Evolutionary conservation across 1,140 invertebrate species (phyloP), one percentile per base, ranked within the genome.

Genomic region (Drosophila quadrilineata): DNA sequence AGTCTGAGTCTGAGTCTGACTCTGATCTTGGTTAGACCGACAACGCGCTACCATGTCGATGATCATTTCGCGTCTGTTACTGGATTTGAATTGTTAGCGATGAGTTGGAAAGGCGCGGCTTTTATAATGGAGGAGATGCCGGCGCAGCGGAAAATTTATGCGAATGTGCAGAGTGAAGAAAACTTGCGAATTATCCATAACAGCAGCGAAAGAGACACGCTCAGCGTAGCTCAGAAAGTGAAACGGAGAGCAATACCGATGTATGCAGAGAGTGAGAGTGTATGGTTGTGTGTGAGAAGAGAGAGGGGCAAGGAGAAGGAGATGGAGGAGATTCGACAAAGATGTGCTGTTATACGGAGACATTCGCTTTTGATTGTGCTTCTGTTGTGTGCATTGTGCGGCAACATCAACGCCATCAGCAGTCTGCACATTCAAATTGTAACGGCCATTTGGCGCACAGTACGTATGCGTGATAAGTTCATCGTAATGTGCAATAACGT

Each of bases 101-200:
- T 66, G 60, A 73, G 68, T 64, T 67, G 63, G 62, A 38, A 36
- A 63, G 43, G 45, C 36, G 74, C 41, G 70, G 75, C 85, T 88
- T 88, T 88, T 88, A 88, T 88, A 88, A 87, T 79, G 52, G 71
- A 58, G 60, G 16, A 40, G 50, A 65, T 43, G 38, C 60, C 76
- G 82, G 53, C 54, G 73, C 80, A 82, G 82, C 82, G 82, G 72
- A 87, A 82, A 87, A 87, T 85, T 79, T 85, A 85, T 85, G 79
- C 79, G 79, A 75, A 75, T 75, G 54, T 71, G 45, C 35, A 31
- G 48, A 38, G 56, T 24, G 58, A 80, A 64, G 66, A 64, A 57
- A 69, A 54, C 33, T 33, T 29, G 56, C 40, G 54, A 58, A 59
- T 59, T 59, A 58, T 26, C 48, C 49, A 31, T 33, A 36, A 38